Evolutionary conservation across 2,888 invertebrate genomes (phyloP), one percentile per base, ranked within the genome.

Genomic region (Cryptocephalus moraei): DNA sequence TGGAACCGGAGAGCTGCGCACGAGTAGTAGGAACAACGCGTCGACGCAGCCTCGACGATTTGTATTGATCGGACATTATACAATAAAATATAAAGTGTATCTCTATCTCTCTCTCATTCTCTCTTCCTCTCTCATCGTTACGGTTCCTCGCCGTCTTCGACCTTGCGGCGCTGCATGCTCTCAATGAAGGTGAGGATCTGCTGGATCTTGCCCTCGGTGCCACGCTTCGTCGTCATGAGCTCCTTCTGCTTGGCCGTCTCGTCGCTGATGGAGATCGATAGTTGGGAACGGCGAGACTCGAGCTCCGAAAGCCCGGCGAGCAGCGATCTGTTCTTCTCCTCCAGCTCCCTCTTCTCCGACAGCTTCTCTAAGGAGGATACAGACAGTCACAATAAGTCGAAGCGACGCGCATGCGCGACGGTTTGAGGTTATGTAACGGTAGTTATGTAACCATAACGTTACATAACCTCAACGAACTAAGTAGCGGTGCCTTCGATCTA

Each of bases 261-360:
- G 43, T 62, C 64, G 55, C 63, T 68, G 44, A 72, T 53, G 9
- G 69, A 68, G 45, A 69, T 65, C 22, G 67, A 66, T 48, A 73
- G 57, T 56, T 71, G 65, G n/a, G 70, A 70, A 56, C 71, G 71
- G 22, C 64, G 64, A 50, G 70, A 66, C 59, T 72, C 70, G 22
- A 73, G 60, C 49, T 66, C 64, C 6, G 64, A 68, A 51, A 72
- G 56, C 59, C 71, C 70, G 32, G 66, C 67, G 33, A 62, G 58
- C 46, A 72, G 58, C 44, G 59, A 59, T 52, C 63, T 62, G 55
- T 68, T 70, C 56, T 64, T 63, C 47, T 70, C 69, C 56, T 66
- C 61, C 45, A 72, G 59, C 49, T 61, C 58, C 49, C 62, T 60
- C 59, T 68, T 71, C 57, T 70, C 64, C 52, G 65, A 62, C 44